Evolutionary conservation across 2,113 vertebrate species (phyloP).

Genomic region (Channa maculata): DNA sequence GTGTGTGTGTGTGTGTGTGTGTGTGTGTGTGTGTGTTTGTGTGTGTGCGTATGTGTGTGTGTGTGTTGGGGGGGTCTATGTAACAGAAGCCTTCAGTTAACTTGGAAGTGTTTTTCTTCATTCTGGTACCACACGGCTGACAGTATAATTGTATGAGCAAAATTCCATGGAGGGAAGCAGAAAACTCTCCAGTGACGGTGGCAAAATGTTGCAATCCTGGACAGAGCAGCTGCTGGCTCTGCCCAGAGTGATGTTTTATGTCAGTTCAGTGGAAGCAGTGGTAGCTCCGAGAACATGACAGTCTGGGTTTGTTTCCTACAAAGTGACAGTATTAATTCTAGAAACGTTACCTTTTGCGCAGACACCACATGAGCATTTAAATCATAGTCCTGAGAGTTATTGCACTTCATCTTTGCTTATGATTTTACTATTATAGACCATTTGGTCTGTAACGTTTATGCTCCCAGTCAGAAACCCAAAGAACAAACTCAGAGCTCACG

Average conservation of each 20-base stretch:
- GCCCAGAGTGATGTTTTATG: neutral
- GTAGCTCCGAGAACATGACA: constrained; percentile 6
- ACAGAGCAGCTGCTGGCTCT: constrained; percentile 17
- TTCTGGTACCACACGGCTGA: neutral
- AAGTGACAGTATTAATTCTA: neutral
- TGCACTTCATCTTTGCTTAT: neutral
- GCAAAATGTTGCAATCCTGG: constrained; percentile 50
- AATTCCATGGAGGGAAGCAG: constrained; percentile 19
- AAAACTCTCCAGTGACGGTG: constrained; percentile 6
- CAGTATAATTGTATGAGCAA: constrained; percentile 25
- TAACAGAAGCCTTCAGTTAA: constrained; percentile 24
- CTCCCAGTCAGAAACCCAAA: constrained; percentile 9
- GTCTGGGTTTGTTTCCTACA: constrained; percentile 13
- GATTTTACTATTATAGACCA: neutral
- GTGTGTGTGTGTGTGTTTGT: too few species aligned
- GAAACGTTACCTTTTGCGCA: neutral
- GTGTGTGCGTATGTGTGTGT: too few species aligned
- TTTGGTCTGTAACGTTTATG: neutral
- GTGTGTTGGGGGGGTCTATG: neutral
- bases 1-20: too few species aligned
- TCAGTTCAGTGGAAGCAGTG: neutral
- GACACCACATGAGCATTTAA: neutral
- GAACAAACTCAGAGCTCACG: too few species aligned
- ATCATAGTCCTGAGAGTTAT: neutral
- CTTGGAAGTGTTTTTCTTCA: constrained; percentile 31